A percentile compares a stretch with the other conserved stretches of the same genome.
Evolutionary conservation across 2,113 vertebrate genomes (phyloP).

Genomic region (Grus americana): DNA sequence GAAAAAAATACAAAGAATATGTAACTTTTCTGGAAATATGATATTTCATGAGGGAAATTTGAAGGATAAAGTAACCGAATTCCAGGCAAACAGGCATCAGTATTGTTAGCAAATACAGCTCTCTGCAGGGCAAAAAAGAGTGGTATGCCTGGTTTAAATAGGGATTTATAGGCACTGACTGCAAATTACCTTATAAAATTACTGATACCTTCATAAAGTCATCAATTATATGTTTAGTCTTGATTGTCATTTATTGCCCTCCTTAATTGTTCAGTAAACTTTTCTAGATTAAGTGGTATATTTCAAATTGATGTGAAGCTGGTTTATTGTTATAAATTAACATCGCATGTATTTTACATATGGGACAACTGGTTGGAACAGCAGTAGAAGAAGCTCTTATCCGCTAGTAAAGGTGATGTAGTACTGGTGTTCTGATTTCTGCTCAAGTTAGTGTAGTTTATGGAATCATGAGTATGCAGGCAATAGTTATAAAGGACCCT

Average conservation of each 20-base stretch:
- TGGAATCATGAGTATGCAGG: neutral
- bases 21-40: constrained; percentile 26
- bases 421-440: neutral
- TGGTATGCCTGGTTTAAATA: constrained; percentile 1
- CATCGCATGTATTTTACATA: neutral
- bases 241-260: constrained; percentile 51
- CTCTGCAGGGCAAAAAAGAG: constrained; percentile 43
- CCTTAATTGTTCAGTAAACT: constrained; percentile 54
- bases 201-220: constrained; percentile 40
- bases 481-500: neutral
- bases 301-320: constrained; percentile 22
- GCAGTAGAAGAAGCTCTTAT: neutral
- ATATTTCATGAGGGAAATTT: constrained; percentile 34
- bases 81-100: constrained; percentile 29
- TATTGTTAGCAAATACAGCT: constrained; percentile 53
- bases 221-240: constrained; percentile 32
- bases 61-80: constrained; percentile 6
- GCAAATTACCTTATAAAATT: constrained; percentile 61
- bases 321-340: constrained; percentile 23
- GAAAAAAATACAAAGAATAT: neutral
- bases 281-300: constrained; percentile 24
- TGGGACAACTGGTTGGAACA: neutral
- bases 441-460: neutral
- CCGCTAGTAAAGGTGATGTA: neutral
- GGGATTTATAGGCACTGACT: constrained; percentile 42